A percentile compares a stretch with the other conserved stretches of the same genome.
These are phyloP conservation scores for Drosophila pseudoananassae DNA, from an alignment of 1,140 invertebrate genomes.

Conservation along the genomic window DNA sequence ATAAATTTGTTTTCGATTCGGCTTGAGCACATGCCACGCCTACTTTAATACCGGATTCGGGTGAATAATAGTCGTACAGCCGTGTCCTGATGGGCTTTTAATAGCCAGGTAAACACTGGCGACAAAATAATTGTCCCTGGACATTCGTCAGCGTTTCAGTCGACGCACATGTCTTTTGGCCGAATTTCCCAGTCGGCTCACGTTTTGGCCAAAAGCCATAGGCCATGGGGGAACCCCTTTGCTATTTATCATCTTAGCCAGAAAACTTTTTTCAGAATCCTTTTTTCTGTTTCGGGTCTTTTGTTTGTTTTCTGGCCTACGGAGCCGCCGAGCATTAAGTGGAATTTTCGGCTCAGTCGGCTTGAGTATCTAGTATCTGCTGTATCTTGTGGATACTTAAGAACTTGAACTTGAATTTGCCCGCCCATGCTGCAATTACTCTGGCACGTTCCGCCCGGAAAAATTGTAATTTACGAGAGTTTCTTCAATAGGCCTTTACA, in stretches of 20 bases:
- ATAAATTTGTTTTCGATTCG: constrained; percentile 41
- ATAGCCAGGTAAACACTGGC: constrained; percentile 38
- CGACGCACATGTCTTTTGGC: constrained; percentile 11
- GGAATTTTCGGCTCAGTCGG: constrained; percentile 48
- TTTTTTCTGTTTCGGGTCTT: constrained; percentile 34
- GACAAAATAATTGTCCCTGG: constrained; percentile 31
- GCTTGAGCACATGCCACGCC: constrained; percentile 27
- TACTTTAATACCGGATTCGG: constrained; percentile 5
- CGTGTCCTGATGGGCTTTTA: constrained; percentile 34
- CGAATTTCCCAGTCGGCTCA: constrained; percentile 50
- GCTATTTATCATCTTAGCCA: constrained; percentile 44
- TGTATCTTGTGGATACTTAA: constrained; percentile 19
- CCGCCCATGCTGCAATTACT: constrained; percentile 17
- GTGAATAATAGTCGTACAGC: constrained; percentile 23
- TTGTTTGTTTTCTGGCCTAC: constrained; percentile 12
- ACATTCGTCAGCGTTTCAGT: constrained; percentile 17
- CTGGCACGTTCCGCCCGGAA: constrained; percentile 18
- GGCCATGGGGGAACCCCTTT: constrained; percentile 1
- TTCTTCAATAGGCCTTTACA: constrained; percentile 4
- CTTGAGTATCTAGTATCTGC: constrained; percentile 27
- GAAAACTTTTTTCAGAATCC: constrained; percentile 29
- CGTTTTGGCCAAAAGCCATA: constrained; percentile 33
- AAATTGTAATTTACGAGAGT: constrained; percentile 48
- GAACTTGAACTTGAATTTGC: constrained; percentile 38
- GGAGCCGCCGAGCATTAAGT: constrained; percentile 47